Evolutionary conservation across 2,113 vertebrate genomes (phyloP).

Genomic region (Vulpes ferrilata): DNA sequence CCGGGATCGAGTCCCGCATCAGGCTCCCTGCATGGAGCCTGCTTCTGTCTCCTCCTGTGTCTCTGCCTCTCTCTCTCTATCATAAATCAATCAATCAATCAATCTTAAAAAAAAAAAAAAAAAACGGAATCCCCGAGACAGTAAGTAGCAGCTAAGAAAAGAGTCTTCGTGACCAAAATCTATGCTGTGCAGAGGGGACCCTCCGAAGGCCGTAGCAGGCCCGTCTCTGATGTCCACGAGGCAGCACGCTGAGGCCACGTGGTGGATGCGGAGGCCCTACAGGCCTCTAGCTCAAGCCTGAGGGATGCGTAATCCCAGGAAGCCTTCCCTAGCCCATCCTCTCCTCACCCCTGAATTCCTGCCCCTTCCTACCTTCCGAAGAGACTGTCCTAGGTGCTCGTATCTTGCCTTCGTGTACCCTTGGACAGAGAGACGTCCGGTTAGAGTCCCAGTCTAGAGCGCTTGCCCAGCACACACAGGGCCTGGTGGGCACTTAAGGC

Average conservation of each 20-base stretch:
- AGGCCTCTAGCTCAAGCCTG: neutral
- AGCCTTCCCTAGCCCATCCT: neutral
- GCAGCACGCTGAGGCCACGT: neutral
- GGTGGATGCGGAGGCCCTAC: neutral
- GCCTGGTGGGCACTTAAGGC: neutral
- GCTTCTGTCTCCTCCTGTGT: neutral
- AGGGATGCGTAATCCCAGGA: neutral
- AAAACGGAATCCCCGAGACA: neutral
- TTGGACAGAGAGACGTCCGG: neutral
- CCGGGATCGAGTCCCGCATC: neutral
- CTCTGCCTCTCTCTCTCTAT: neutral
- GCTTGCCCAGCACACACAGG: too few relatives aligned
- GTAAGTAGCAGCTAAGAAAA: neutral
- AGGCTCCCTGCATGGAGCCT: neutral
- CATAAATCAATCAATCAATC: too few relatives aligned
- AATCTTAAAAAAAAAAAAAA: neutral
- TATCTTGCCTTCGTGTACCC: neutral
- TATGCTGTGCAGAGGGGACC: neutral
- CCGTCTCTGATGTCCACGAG: fast-evolving
- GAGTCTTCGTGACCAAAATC: neutral
- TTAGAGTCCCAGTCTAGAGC: neutral
- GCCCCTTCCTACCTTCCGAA: neutral
- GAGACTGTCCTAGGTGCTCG: neutral
- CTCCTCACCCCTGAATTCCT: neutral
- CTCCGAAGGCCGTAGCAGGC: neutral